Percentiles rank a stretch among this genome's conserved stretches.
Conservation (phyloP, 64 coral and sea anemone species). For the Montipora foliosa region DNA sequence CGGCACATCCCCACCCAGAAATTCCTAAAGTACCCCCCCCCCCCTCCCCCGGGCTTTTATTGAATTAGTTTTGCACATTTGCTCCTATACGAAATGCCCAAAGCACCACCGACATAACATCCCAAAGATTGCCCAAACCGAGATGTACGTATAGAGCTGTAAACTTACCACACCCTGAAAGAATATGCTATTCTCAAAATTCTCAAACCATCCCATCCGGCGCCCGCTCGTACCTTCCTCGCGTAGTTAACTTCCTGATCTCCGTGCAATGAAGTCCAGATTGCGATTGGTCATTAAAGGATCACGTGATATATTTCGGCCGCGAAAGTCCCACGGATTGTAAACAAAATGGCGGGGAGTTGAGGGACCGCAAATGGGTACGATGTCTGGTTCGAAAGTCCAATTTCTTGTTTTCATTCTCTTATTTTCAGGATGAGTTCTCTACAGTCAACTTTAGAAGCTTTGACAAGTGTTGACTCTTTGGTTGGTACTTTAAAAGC, state of each 20-base stretch:
- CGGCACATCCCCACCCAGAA: too few species aligned
- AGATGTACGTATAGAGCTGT: too few species aligned
- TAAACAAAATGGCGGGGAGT: constrained; percentile 82
- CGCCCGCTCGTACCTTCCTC: background rate
- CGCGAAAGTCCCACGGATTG: constrained; percentile 25
- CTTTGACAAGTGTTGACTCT: constrained; percentile 52
- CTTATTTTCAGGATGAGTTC: constrained; percentile 36
- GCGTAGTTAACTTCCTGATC: background rate
- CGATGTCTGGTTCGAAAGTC: background rate
- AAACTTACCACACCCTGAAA: too few species aligned
- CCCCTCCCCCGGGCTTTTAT: too few species aligned
- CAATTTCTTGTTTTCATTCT: background rate
- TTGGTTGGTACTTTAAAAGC: constrained; percentile 58
- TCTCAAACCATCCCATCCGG: background rate
- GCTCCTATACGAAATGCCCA: too few species aligned
- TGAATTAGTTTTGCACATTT: too few species aligned
- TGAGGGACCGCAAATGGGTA: background rate
- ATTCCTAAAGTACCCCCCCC: too few species aligned
- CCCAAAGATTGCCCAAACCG: too few species aligned
- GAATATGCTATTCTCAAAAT: too few species aligned
- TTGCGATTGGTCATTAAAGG: background rate
- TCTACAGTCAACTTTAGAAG: constrained; percentile 55
- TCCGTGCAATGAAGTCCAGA: too few species aligned
- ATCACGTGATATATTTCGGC: background rate
- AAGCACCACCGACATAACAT: too few species aligned